Evolutionary conservation across 37 sponge, comb jelly and placozoan species (phyloP), one percentile per base, ranked within the genome.

Genomic region (Ianthella basta): DNA sequence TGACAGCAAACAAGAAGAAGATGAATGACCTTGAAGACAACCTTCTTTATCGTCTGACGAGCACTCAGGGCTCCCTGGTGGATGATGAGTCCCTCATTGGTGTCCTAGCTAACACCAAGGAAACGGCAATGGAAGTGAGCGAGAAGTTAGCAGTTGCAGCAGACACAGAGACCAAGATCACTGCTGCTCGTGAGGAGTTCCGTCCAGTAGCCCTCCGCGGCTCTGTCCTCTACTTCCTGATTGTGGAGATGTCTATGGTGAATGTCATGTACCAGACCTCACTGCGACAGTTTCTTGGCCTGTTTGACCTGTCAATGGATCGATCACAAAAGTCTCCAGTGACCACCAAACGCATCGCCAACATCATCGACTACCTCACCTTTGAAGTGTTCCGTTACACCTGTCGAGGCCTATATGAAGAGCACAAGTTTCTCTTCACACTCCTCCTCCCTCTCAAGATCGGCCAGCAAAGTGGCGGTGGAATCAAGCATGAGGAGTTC

Each of bases 221-320:
- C 29, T 94, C 96, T 78, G 97, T 99, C 53, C 89, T 99, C 54
- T 99, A 99, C 84, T 99, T 99, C 91, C 87, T 99, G 30, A 99
- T 97, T n/a, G 96, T 97, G 54, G 96, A 99, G 87, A 99, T 99
- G 99, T 95, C 95, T 56, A 93, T 97, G 91, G 99, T 99, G 23
- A 99, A 99, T 50, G 72, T 85, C 53, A 99, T 99, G 99, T 99
- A 99, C 88, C 99, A 99, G 79, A 99, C 99, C 29, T 97, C 95
- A 50, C 87, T 99, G 34, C 39, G 57, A 35, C 99, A 99, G 87
- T 99, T 99, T 80, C 92, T 99, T 15, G 95, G 92, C 10, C 79
- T 99, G 59, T 99, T 99, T 72, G 99, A 99, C 56, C 74, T 82
- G 0, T 87, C 95, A 25, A 99, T 99, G 97, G 87, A 88, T 57